Evolutionary conservation across 2,888 invertebrate genomes (phyloP).

Genomic region (Beris morrisii): DNA sequence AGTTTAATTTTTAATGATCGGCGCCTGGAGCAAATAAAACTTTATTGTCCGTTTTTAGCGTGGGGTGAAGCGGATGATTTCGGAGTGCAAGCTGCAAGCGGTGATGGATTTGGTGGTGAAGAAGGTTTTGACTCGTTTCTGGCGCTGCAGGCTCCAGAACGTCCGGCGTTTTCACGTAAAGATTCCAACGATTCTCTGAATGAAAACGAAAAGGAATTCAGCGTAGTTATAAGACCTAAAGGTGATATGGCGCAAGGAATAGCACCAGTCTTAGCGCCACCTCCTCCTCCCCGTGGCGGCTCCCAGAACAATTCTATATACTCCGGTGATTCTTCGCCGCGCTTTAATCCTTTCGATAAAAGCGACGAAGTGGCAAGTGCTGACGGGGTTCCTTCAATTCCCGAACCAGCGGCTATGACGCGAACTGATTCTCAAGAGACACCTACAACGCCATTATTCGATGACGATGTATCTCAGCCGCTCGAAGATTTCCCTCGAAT

Average conservation of each 20-base stretch:
- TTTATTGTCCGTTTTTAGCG: slow-evolving; percentile 43
- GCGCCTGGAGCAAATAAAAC: neutral
- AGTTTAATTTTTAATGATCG: slow-evolving; percentile 36
- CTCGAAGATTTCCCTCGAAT: slow-evolving; percentile 88
- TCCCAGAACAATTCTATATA: slow-evolving; percentile 45
- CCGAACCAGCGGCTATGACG: slow-evolving; percentile 51
- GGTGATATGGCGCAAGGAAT: slow-evolving; percentile 53
- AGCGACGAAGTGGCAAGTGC: slow-evolving; percentile 51
- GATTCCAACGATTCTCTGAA: slow-evolving; percentile 71
- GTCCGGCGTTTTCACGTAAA: slow-evolving; percentile 53
- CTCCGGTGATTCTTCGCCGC: slow-evolving; percentile 63
- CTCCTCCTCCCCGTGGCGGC: slow-evolving; percentile 58
- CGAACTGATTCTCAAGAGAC: slow-evolving; percentile 72
- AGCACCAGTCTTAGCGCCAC: slow-evolving; percentile 75
- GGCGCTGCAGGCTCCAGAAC: slow-evolving; percentile 71
- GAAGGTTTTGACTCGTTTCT: slow-evolving; percentile 81
- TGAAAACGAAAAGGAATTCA: slow-evolving; percentile 76
- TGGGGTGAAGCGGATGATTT: slow-evolving; percentile 54
- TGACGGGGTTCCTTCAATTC: slow-evolving; percentile 47
- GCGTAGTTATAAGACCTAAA: slow-evolving; percentile 70
- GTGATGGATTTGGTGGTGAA: slow-evolving; percentile 67
- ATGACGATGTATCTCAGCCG: slow-evolving; percentile 90
- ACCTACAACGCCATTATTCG: slow-evolving; percentile 90
- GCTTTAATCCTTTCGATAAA: slow-evolving; percentile 79
- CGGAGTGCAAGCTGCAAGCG: slow-evolving; percentile 41